Evolutionary conservation across 2,797 vertebrate species (phyloP), one percentile per base, ranked within the genome.

Genomic region (Sphaeramia orbicularis): DNA sequence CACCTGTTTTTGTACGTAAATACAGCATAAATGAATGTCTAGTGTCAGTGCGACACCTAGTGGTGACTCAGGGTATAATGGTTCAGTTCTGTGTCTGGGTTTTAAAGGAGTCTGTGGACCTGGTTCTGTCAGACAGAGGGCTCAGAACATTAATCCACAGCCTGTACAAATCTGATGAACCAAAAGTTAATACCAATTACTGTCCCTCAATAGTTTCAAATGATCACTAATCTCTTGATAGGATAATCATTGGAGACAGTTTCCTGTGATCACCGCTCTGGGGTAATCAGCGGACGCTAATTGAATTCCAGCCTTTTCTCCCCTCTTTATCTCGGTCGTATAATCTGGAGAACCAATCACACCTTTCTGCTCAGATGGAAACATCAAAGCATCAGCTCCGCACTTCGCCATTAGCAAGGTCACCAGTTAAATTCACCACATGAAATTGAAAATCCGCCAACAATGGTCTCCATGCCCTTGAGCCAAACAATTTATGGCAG

Each of bases 221-320:
- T 59, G 40, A 42, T 55, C 74, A 54, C 65, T 37, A 51, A 65
- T 80, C 44, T 52, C 38, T 50, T 55, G 66, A 61, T 77, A 12
- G 66, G 59, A 77, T 67, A 51, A 71, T 77, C 55, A 49, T 32
- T 63, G 14, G 37, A 63, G 16, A 52, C 75, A 48, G 21, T 76
- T 73, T 79, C 60, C 51, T 67, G 50, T 2, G 35, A 32, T 61
- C 47, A 1, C 54, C 18, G 1, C 41, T 49, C 30, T 0, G 49
- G 16, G 56, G 45, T 24, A 54, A 71, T 77, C 66, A 21, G 50
- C 49, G 13, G 61, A 69, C 14, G 36, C 51, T 55, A 66, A 66
- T 66, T 63, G 7, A 63, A 63, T 74, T 66, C 24, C 24, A 54
- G 42, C 10, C 2, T 18, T 56, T 27, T 21, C 0, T 1, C 53